phyloP scores from a whole-genome alignment of 2,797 vertebrate species.

The Dermochelys coriacea region DNA sequence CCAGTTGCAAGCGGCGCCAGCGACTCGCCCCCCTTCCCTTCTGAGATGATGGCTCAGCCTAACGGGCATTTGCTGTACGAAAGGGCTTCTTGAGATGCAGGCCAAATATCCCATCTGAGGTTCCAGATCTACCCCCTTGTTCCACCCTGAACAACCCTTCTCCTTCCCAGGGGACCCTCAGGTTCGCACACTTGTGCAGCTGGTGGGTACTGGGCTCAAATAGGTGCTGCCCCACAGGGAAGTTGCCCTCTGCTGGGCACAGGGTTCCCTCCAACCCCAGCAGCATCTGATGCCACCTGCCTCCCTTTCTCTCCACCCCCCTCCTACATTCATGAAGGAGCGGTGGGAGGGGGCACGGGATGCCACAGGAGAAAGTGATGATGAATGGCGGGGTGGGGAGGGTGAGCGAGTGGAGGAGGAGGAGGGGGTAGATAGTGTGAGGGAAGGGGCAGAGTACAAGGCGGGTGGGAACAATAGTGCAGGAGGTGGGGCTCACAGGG shows the following conservation, averaged over 20 bases:
- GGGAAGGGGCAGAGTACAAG: accelerated
- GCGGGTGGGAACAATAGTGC: background rate
- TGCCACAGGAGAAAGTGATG: background rate
- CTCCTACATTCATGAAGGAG: background rate
- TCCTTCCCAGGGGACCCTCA: background rate
- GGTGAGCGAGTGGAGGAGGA: background rate
- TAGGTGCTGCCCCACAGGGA: background rate
- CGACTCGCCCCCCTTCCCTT: background rate
- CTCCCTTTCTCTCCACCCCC: background rate
- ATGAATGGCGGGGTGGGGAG: accelerated
- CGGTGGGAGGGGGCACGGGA: background rate
- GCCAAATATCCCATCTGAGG: background rate
- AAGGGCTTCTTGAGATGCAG: background rate
- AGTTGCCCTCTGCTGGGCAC: background rate
- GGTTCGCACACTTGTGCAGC: background rate
- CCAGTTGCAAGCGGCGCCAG: background rate
- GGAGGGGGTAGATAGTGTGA: background rate
- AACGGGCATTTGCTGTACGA: background rate
- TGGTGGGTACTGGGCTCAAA: background rate
- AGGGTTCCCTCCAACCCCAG: background rate
- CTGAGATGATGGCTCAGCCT: background rate
- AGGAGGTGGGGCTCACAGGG: background rate
- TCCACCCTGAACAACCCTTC: background rate
- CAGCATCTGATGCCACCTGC: background rate
- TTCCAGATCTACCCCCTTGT: background rate